Percentiles rank a stretch among this genome's conserved stretches.
Conservation (phyloP, 2,797 vertebrate species). For the Pogonophryne albipinna region DNA sequence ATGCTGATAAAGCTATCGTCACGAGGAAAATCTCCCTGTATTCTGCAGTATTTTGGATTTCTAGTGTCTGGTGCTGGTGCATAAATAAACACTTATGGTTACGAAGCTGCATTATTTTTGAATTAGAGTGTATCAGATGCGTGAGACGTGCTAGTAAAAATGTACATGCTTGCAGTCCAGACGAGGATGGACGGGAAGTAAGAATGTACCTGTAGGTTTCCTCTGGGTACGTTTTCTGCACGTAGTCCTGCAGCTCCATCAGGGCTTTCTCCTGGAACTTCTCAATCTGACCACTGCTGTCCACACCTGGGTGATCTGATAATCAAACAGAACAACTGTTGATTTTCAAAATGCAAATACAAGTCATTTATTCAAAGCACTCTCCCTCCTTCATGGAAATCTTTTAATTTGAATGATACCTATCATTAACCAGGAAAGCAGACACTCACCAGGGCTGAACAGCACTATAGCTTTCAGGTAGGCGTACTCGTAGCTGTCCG, state of each 20-base stretch:
- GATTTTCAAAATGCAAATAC: conserved; percentile 1
- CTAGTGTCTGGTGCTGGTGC: too few species aligned
- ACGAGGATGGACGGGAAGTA: background rate
- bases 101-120: too few species aligned
- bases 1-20: too few species aligned
- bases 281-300: conserved; percentile 93
- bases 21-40: too few species aligned
- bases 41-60: too few species aligned
- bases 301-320: conserved; percentile 96
- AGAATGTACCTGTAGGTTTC: conserved; percentile 93
- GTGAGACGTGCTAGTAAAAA: too few species aligned
- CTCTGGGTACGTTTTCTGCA: conserved; percentile 97
- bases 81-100: too few species aligned
- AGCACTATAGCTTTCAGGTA: conserved; percentile 98
- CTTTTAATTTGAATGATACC: background rate
- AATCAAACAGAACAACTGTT: conserved; percentile 27
- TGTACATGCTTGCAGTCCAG: too few species aligned
- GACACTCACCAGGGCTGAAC: conserved; percentile 95
- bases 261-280: conserved; percentile 99
- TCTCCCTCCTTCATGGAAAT: background rate
- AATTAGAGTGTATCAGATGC: too few species aligned
- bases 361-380: background rate
- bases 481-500: conserved; percentile 97
- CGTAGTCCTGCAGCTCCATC: conserved; percentile 99
- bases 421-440: background rate